phyloP scores from a whole-genome alignment of 2,888 invertebrate species.

The Dynastes tityus region DNA sequence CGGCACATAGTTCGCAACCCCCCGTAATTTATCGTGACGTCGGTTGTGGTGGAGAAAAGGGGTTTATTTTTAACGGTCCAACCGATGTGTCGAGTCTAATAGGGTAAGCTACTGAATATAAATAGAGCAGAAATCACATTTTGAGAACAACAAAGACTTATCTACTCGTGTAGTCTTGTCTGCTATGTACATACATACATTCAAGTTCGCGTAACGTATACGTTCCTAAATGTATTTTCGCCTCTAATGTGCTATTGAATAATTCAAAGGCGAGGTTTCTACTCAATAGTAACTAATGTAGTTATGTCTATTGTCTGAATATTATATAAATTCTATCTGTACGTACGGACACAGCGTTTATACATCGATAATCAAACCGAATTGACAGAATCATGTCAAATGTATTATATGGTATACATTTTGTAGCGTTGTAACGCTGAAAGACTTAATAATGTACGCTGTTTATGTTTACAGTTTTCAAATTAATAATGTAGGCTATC shows the following conservation, averaged over 20 bases:
- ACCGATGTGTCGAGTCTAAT: conserved; percentile 5
- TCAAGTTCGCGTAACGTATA: not conserved
- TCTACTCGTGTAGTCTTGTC: not conserved
- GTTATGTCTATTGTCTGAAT: not conserved
- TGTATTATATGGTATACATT: not conserved
- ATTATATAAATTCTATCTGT: conserved; percentile 19
- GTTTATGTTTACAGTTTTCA: no score
- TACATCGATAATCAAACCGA: conserved; percentile 6
- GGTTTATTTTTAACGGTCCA: conserved; percentile 4
- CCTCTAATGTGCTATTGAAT: conserved; percentile 4
- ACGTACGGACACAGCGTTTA: not conserved
- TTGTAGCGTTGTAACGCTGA: no score
- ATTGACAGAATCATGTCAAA: not conserved
- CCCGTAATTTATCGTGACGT: conserved; percentile 14
- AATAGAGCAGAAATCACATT: conserved; percentile 22
- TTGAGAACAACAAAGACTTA: conserved; percentile 27
- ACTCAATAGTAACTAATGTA: not conserved
- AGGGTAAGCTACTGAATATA: conserved; percentile 14
- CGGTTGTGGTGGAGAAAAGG: not conserved
- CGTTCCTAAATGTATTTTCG: not conserved
- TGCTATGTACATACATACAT: not conserved
- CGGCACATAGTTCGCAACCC: not conserved
- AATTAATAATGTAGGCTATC: no score
- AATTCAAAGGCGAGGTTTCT: conserved; percentile 15
- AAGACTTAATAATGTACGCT: no score